These are phyloP conservation scores for Menura novaehollandiae DNA, from an alignment of 2,113 vertebrate genomes.

Conservation along the genomic window DNA sequence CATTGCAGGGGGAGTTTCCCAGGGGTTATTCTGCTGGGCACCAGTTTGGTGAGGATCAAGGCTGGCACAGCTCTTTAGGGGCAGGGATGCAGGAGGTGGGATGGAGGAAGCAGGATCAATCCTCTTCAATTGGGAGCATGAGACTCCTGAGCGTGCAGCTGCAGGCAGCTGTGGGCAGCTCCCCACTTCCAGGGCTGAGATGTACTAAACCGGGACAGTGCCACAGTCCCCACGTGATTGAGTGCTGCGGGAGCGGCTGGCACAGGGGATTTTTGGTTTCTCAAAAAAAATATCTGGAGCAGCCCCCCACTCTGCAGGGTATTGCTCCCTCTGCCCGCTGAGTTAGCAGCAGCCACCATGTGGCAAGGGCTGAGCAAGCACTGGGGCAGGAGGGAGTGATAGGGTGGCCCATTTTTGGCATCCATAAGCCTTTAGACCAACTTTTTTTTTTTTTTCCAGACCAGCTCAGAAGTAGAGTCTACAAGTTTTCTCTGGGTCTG, in stretches of 20 bases:
- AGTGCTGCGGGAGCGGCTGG: background rate
- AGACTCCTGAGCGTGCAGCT: background rate
- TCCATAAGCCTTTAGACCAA: background rate
- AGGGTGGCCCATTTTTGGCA: background rate
- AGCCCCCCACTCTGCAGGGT: accelerated
- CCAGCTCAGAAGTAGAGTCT: background rate
- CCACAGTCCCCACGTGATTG: accelerated
- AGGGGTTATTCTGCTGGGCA: background rate
- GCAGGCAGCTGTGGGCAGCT: background rate
- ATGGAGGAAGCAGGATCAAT: background rate
- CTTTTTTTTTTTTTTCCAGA: background rate
- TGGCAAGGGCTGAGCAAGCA: background rate
- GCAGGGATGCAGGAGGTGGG: background rate
- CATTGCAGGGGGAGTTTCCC: background rate
- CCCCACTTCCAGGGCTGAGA: background rate
- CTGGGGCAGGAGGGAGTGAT: background rate
- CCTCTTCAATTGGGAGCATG: accelerated
- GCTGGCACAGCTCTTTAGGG: background rate
- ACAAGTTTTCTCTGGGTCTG: background rate
- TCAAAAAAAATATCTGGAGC: background rate
- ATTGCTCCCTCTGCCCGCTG: background rate
- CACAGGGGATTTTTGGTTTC: background rate
- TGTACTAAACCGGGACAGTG: accelerated
- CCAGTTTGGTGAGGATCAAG: background rate
- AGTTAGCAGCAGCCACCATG: background rate